Base-by-base conservation (phyloP, 2,888 invertebrate genomes). In the Melanostoma mellinum region DNA sequence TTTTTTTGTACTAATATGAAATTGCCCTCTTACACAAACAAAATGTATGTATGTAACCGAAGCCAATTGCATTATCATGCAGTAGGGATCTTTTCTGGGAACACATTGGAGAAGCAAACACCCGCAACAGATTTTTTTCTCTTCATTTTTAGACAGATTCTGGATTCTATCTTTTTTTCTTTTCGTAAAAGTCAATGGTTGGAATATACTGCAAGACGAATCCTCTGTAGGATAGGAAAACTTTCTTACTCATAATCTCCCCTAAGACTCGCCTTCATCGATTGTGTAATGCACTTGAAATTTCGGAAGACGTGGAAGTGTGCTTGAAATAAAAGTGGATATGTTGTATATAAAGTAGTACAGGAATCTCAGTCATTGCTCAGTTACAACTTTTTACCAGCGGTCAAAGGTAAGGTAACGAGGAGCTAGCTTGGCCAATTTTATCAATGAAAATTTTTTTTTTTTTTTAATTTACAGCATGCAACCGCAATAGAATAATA, bases 1-100 rank as follows among this genome's bases (percentile, higher is more conserved):
- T 44, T n/a, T 44, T 8, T 60, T 3, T 69, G 4, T 6, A n/a
- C 36, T 48, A 36, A 60, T 50, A 61, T 68, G 58, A 72, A 73
- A 73, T 63, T 77, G 82, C 55, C 77, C 73, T 69, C 52, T 74
- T 20, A 20, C 74, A 33, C 68, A 52, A 20, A 56, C 38, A 63
- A 60, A 63, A 60, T 56, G 20, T 20, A 20, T 20, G 20, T 20
- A 20, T 20, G 20, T 20, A 42, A 42, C 58, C 58, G 5, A 56
- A 56, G 10, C 36, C 58, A 74, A 77, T 73, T 20, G 58, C 73
- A 82, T 77, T 82, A 77, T 82, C 73, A 82, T 82, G 82, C 82
- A 77, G 63, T 38, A 65, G 35, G 78, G 61, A 82, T 82, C 63
- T 69, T 56, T 30, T 44, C 61, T 55, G 56, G 10, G 56, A 50